phyloP scores from a whole-genome alignment of 2,888 invertebrate genomes.

The Clistopyga incitator region DNA sequence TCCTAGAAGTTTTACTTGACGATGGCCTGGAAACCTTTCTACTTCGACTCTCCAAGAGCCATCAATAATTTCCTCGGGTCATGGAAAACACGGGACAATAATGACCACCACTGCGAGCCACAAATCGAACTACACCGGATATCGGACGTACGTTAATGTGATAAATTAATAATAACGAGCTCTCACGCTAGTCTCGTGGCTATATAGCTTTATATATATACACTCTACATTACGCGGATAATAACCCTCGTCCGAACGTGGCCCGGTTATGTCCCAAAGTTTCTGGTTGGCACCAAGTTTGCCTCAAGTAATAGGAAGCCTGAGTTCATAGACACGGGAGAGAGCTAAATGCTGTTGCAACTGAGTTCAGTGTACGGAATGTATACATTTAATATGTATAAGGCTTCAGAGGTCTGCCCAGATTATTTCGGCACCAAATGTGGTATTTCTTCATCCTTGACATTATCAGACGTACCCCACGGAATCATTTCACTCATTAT shows the following conservation, averaged over 20 bases:
- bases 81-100: conserved; percentile 12
- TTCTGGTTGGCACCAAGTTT: conserved; percentile 23
- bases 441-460: not conserved
- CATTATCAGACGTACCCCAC: not conserved
- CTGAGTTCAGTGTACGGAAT: conserved; percentile 14
- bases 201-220: not conserved
- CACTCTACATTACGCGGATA: conserved; percentile 15
- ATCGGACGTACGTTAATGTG: conserved; percentile 28
- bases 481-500: not conserved
- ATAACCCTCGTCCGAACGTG: conserved; percentile 45
- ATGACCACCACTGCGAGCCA: not conserved
- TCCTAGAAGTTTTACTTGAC: not conserved
- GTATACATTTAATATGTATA: conserved; percentile 36
- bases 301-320: conserved; percentile 10
- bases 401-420: not conserved
- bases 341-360: conserved; percentile 7
- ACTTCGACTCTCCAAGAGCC: conserved; percentile 1
- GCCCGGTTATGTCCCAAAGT: conserved; percentile 48
- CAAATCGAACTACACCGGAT: conserved; percentile 27
- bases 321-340: conserved; percentile 27
- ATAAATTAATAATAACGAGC: conserved; percentile 51
- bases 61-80: conserved; percentile 28
- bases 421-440: conserved; percentile 12
- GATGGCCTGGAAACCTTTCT: not conserved
- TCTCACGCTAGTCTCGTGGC: not conserved